Conservation (phyloP, 2,113 vertebrate species). For the Strix uralensis region DNA sequence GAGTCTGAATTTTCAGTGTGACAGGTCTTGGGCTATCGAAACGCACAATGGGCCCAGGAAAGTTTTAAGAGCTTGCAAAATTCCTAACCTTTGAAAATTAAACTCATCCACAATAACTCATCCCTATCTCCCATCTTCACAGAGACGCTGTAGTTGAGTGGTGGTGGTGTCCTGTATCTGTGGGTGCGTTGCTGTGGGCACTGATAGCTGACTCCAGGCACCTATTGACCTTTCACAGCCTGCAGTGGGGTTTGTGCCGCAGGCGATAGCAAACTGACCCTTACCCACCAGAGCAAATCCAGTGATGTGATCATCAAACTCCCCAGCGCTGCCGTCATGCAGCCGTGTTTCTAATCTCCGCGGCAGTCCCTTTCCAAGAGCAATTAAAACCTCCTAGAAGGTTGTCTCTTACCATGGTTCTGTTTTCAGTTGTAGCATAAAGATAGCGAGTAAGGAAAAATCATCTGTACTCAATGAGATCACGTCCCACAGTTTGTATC, state of each 20-base stretch:
- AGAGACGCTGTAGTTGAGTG: fast-evolving
- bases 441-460: not conserved
- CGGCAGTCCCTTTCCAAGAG: not conserved
- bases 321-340: fast-evolving
- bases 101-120: not conserved
- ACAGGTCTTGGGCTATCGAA: fast-evolving
- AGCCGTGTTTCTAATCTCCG: not conserved
- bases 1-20: not conserved
- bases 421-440: not conserved
- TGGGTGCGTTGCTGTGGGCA: not conserved
- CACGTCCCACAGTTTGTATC: not conserved
- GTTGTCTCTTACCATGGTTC: not conserved
- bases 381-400: not conserved
- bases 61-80: not conserved
- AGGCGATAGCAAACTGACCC: not conserved
- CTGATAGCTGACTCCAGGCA: not conserved
- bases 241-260: not conserved
- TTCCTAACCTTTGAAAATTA: not conserved
- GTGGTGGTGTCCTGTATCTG: too few relatives aligned
- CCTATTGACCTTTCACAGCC: not conserved
- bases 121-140: fast-evolving
- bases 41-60: not conserved
- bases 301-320: fast-evolving
- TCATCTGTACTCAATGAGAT: not conserved
- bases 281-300: too few relatives aligned